phyloP scores from a whole-genome alignment of 2,888 invertebrate species.

The Belgica antarctica region DNA sequence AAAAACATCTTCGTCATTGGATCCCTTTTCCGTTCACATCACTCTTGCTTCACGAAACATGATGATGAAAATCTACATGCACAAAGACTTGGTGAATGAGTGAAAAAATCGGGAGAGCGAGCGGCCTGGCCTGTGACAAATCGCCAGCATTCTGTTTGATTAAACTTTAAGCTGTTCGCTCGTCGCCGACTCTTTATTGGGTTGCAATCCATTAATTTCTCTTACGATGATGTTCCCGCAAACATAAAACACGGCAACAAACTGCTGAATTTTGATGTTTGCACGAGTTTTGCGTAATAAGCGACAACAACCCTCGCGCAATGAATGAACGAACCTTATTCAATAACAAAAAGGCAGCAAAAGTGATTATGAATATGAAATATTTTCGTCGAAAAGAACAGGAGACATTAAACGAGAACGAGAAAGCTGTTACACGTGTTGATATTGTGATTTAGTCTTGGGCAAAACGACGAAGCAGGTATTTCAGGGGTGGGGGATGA shows the following conservation, averaged over 20 bases:
- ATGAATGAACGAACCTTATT: conserved; percentile 7
- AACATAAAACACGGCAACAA: not conserved
- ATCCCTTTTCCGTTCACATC: not conserved
- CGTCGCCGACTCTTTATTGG: not conserved
- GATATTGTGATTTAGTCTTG: conserved; percentile 7
- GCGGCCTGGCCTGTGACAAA: not conserved
- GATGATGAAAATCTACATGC: not conserved
- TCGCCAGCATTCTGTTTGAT: conserved; percentile 20
- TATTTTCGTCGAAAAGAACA: not conserved
- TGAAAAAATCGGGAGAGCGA: not conserved
- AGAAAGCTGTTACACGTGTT: conserved; percentile 13
- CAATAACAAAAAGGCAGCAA: not conserved
- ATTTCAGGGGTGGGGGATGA: no score
- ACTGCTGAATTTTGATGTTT: not conserved
- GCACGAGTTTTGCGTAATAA: not conserved
- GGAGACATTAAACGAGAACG: conserved; percentile 14
- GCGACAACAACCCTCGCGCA: conserved; percentile 5
- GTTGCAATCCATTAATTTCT: conserved; percentile 4
- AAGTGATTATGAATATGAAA: conserved; percentile 18
- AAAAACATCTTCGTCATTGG: not conserved
- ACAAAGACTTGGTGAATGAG: not conserved
- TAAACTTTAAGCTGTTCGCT: not conserved
- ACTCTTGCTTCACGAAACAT: no score
- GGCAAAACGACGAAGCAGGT: not conserved
- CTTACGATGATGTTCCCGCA: not conserved